Conservation (phyloP, 2,797 vertebrate species). For the Melanotaenia pygmaea region DNA sequence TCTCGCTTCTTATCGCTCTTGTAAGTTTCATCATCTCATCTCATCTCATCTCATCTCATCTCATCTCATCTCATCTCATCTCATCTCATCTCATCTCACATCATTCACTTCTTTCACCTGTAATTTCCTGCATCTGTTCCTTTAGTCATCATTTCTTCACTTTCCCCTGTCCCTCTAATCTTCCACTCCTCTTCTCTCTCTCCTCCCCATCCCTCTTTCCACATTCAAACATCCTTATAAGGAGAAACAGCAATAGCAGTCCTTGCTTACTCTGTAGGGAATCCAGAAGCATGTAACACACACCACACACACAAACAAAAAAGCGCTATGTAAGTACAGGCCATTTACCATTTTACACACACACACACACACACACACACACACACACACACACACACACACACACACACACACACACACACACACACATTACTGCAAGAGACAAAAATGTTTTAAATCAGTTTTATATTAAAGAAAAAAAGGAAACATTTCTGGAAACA, state of each 20-base stretch:
- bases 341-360: too few relatives aligned
- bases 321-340: too few relatives aligned
- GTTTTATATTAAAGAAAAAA: slow-evolving; percentile 16
- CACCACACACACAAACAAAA: slow-evolving; percentile 21
- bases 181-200: neutral
- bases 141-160: neutral
- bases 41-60: neutral
- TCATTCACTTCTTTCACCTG: too few relatives aligned
- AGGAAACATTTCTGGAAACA: neutral
- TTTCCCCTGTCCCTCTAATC: neutral
- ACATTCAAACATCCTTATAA: slow-evolving; percentile 72
- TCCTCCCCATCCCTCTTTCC: slow-evolving; percentile 49
- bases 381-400: too few relatives aligned
- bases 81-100: too few relatives aligned
- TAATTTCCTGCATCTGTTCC: neutral
- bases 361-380: too few relatives aligned
- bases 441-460: neutral
- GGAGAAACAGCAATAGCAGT: slow-evolving; percentile 74
- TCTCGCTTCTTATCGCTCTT: neutral
- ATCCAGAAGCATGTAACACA: slow-evolving; percentile 74
- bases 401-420: slow-evolving; percentile 28
- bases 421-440: slow-evolving; percentile 40
- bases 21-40: neutral
- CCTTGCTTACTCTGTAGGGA: slow-evolving; percentile 58
- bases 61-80: neutral